These are phyloP conservation scores for Ectemnius lituratus DNA, from an alignment of 2,888 invertebrate genomes.

Conservation along the genomic window DNA sequence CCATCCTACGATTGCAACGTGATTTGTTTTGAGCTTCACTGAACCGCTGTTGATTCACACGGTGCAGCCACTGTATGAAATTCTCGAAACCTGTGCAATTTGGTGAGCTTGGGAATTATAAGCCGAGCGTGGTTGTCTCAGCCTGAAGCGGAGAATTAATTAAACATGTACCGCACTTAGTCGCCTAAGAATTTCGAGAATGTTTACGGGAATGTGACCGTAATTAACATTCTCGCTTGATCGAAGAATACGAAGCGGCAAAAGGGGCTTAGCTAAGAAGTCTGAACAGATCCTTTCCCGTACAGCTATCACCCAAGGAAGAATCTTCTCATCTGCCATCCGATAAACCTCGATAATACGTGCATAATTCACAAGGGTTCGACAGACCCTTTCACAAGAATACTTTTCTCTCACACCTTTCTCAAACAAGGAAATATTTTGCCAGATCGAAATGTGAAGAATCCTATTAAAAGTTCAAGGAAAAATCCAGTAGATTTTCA, in stretches of 20 bases:
- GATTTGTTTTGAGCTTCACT: neutral
- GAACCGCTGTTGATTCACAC: neutral
- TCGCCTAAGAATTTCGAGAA: conserved; percentile 24
- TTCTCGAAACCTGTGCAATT: conserved; percentile 10
- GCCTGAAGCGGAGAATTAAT: conserved; percentile 18
- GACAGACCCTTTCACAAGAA: too few relatives aligned
- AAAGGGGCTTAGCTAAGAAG: too few relatives aligned
- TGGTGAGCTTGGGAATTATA: neutral
- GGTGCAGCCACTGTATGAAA: conserved; percentile 3
- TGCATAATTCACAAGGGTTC: too few relatives aligned
- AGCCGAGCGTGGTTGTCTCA: conserved; percentile 11
- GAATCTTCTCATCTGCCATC: too few relatives aligned
- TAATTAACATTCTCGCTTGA: conserved; percentile 16
- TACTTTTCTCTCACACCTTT: too few relatives aligned
- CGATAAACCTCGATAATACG: too few relatives aligned
- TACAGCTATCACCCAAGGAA: too few relatives aligned
- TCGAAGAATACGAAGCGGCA: neutral
- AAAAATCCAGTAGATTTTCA: too few relatives aligned
- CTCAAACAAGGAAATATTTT: too few relatives aligned
- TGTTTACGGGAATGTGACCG: conserved; percentile 14
- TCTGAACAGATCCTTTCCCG: too few relatives aligned
- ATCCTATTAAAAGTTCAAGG: too few relatives aligned
- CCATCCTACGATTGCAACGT: neutral
- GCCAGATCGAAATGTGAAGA: too few relatives aligned
- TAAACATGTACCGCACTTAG: conserved; percentile 25